These are phyloP conservation scores for Selene dorsalis DNA, from an alignment of 2,797 vertebrate species.

Conservation along the genomic window DNA sequence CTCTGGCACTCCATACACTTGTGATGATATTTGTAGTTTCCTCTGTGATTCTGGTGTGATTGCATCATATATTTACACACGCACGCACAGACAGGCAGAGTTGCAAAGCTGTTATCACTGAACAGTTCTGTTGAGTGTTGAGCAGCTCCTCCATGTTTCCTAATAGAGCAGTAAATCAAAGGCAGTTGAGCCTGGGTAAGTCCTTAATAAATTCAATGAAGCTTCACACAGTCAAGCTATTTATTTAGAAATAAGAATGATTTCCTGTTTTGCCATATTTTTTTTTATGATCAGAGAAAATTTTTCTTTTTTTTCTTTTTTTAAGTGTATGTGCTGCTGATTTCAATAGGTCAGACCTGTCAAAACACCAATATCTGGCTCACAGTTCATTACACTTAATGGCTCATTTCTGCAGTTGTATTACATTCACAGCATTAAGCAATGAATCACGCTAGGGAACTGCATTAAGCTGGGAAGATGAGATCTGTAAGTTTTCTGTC, in stretches of 20 bases:
- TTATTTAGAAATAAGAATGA: constrained; percentile 15
- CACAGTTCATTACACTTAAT: constrained; percentile 11
- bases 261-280: constrained; percentile 20
- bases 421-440: constrained; percentile 28
- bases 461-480: background rate
- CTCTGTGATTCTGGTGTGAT: constrained; percentile 18
- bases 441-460: constrained; percentile 11
- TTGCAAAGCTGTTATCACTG: constrained; percentile 34
- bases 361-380: constrained; percentile 18
- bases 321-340: background rate
- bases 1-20: constrained; percentile 34
- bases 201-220: constrained; percentile 34
- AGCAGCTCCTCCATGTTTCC: constrained; percentile 42
- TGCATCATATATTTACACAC: constrained; percentile 51
- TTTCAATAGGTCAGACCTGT: constrained; percentile 16
- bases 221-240: constrained; percentile 20
- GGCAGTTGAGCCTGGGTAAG: constrained; percentile 20
- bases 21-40: constrained; percentile 49
- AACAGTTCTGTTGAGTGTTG: constrained; percentile 48
- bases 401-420: constrained; percentile 18
- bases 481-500: constrained; percentile 27
- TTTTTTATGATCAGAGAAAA: background rate
- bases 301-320: background rate
- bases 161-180: constrained; percentile 71
- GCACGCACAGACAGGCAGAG: constrained; percentile 21